These are phyloP conservation scores for Noctua pronuba DNA, from an alignment of 2,888 invertebrate genomes.

Conservation along the genomic window DNA sequence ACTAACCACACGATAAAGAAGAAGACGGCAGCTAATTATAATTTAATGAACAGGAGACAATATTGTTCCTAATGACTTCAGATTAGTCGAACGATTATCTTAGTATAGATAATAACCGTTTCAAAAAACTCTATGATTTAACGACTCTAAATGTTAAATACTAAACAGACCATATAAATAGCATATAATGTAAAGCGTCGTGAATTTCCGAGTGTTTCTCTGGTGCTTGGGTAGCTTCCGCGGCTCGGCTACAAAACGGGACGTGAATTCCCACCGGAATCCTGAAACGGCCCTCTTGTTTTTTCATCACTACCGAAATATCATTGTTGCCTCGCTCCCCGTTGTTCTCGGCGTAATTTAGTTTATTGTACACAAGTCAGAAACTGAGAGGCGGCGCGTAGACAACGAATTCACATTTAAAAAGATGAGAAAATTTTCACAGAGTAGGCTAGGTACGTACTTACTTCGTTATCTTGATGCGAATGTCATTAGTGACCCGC, in stretches of 20 bases:
- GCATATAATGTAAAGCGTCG: slow-evolving; percentile 69
- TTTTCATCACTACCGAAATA: slow-evolving; percentile 86
- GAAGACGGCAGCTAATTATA: neutral
- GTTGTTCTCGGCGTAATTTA: slow-evolving; percentile 85
- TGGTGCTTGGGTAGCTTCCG: slow-evolving; percentile 75
- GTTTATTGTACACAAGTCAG: slow-evolving; percentile 84
- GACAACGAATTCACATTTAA: slow-evolving; percentile 74
- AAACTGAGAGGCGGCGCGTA: slow-evolving; percentile 75
- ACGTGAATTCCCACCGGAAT: slow-evolving; percentile 85
- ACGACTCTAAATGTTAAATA: slow-evolving; percentile 58
- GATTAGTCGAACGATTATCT: neutral
- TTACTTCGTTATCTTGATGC: slow-evolving; percentile 70
- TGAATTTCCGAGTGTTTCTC: slow-evolving; percentile 81
- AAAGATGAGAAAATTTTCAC: slow-evolving; percentile 74
- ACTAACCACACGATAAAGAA: too few species aligned
- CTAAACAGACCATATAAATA: slow-evolving; percentile 76
- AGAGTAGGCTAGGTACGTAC: slow-evolving; percentile 57
- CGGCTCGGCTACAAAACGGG: slow-evolving; percentile 74
- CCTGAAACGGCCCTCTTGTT: slow-evolving; percentile 85
- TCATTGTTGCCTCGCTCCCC: slow-evolving; percentile 82
- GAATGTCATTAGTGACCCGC: slow-evolving; percentile 42
- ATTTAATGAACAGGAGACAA: neutral
- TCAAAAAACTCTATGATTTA: slow-evolving; percentile 29
- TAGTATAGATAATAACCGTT: neutral
- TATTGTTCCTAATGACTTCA: neutral